Base-by-base conservation (phyloP, 1,140 invertebrate species). In the Laodelphax striatellus region DNA sequence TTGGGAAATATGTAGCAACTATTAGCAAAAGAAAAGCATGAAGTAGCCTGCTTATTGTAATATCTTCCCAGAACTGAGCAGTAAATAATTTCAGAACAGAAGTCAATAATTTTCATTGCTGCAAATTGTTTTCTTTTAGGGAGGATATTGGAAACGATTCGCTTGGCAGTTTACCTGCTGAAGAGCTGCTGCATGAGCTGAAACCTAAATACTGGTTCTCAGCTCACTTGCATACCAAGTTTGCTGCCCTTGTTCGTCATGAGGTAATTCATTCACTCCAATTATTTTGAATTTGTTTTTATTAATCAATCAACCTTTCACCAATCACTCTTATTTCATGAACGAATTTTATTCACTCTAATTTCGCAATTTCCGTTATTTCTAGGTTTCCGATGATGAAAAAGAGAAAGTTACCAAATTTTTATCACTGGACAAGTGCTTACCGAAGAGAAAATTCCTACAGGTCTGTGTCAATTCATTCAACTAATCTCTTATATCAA, bases 171-270 rank as follows among this genome's bases (percentile, higher is more conserved):
- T 81, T 83, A 42, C 87, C 92, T 28, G 80, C 82, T 41, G 83
- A 86, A 73, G 87, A 94, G 65, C 71, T 99, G 13, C 72, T 99
- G 1, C 71, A 84, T 53, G 68, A 78, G 41, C 70, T 98, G 44
- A 81, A 90, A 71, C 97, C 97, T 16, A 75, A 76, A 0, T 94
- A 92, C 75, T 99, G 95, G 95, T 99, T 99, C 77, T 77, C 96
- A 52, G 97, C 94, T 50, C 97, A 99, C 80, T 78, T 99, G 50
- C 97, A 99, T 76, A 92, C 90, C 64, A 93, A 96, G 77, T 99
- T 96, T 79, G 82, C 88, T 42, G 96, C 96, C 6, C 55, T 92
- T 5, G 81, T 98, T 10, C 77, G 81, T 24, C 90, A 94, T 74
- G 68, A 78, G 22, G 66, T 75, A 60, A 38, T 13, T 38, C 9